Evolutionary conservation across 1,140 invertebrate genomes (phyloP), one percentile per base, ranked within the genome.

Genomic region (Spodoptera litura): DNA sequence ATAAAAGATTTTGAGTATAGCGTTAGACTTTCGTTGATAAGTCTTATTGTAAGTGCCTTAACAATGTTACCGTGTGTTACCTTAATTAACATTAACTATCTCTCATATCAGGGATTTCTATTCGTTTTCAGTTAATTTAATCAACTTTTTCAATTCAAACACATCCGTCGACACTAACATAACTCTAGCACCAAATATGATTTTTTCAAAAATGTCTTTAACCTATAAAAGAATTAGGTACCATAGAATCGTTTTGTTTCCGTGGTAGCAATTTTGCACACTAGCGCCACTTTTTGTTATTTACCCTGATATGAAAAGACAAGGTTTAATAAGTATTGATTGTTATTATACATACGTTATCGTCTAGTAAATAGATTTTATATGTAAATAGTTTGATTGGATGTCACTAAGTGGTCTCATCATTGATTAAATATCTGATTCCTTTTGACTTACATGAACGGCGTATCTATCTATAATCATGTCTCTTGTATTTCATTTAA

Each of bases 271-370:
- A 9, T 44, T 44, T 44, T 44, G 38, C 38, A 6, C 15, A 55
- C 15, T 13, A 55, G 52, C 15, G 52, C 52, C 12, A 15, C 2
- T 55, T 55, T 13, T 55, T 44, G 9, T 55, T 0, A 1, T 55
- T 15, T 55, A 53, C 31, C 27, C 68, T 56, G 68, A 56, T 71
- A 61, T 73, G 31, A 44, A 58, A 56, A 74, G 38, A 35, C 3
- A 31, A 58, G 71, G 55, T 59, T 61, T 74, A 25, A 61, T 74
- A 74, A 74, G 71, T 74, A 74, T 74, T 74, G 71, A 74, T 74
- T 74, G 38, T 74, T 55, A 71, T 70, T 52, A 31, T 70, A 70
- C 25, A 70, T 71, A 71, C 68, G 20, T 59, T 74, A 31, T 74
- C 35, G 71, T 51, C 66, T 70, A 35, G 71, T 74, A 61, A 61